Evolutionary conservation across 2,797 vertebrate species (phyloP), one percentile per base, ranked within the genome.

Genomic region (Buceros bicornis): DNA sequence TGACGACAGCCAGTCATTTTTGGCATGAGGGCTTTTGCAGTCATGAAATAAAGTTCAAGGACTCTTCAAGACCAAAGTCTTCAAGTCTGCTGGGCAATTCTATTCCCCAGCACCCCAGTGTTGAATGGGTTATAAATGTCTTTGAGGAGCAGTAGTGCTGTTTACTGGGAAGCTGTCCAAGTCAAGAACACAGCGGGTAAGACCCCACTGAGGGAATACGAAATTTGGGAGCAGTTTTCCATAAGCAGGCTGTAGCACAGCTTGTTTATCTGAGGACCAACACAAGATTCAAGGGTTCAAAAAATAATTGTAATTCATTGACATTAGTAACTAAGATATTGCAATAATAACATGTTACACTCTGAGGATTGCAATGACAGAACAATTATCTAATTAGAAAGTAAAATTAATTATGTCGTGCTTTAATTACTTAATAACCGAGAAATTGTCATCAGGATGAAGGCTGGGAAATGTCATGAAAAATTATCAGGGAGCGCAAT

Each of bases 341-440:
- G 48, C 66, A 90, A 21, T 82, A 95, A 84, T 76, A 53, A 87
- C 62, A 21, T 0, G 3, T 13, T 90, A 3, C 58, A 25, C 17
- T 54, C 62, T 2, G 42, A 84, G 42, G 79, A 67, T 4, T 89
- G 67, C 60, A 61, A 53, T 16, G 87, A 53, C 66, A 89, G 82
- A 70, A 48, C 89, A 76, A 91, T 87, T 93, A 94, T 43, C 70
- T 91, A 82, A 90, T 95, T 94, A 91, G 80, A 82, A 89, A 77
- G 42, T 72, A 31, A 92, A 93, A 93, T 70, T 90, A 93, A 91
- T 87, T 76, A 17, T 51, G 66, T 33, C 25, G 0, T 60, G 31
- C 16, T 90, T 79, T 95, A 95, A 93, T 95, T 80, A 72, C 73
- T 93, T 96, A 94, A 89, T 90, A 95, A 87, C 51, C 0, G 0